Evolutionary conservation across 2,113 vertebrate species (phyloP).

Genomic region (Numenius arquata): DNA sequence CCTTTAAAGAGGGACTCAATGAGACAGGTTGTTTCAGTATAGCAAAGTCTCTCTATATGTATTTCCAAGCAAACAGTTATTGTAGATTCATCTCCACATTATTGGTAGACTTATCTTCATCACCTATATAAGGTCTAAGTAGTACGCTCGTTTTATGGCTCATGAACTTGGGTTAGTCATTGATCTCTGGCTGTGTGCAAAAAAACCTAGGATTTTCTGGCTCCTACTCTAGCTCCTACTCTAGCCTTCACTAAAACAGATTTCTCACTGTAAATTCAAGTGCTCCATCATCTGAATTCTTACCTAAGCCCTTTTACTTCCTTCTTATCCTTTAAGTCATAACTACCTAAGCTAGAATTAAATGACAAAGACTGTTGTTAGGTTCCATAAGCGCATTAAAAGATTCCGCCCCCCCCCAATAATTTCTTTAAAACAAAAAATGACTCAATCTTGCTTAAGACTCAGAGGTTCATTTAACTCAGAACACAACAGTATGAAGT

Average conservation of each 20-base stretch:
- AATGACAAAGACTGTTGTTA: constrained; percentile 1
- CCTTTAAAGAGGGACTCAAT: not conserved
- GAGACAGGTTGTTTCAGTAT: not conserved
- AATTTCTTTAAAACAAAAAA: not conserved
- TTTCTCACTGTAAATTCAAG: not conserved
- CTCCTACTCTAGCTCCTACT: not conserved
- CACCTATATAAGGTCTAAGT: not conserved
- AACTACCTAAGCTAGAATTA: not conserved
- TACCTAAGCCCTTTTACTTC: not conserved
- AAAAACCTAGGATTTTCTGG: not conserved
- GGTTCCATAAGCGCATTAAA: not conserved
- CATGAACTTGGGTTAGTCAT: not conserved
- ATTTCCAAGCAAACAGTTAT: not conserved
- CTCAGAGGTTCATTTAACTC: constrained; percentile 24
- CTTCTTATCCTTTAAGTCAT: not conserved
- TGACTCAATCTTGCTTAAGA: not conserved
- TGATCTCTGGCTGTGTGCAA: not conserved
- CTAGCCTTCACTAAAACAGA: not conserved
- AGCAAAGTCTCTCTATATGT: not conserved
- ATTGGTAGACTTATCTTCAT: not conserved
- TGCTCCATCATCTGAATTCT: not conserved
- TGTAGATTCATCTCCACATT: not conserved
- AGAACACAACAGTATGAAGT: constrained; percentile 7
- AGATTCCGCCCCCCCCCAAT: not conserved
- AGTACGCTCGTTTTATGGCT: not conserved